Base-by-base conservation (phyloP, 2,113 vertebrate species). In the Gymnogyps californianus region DNA sequence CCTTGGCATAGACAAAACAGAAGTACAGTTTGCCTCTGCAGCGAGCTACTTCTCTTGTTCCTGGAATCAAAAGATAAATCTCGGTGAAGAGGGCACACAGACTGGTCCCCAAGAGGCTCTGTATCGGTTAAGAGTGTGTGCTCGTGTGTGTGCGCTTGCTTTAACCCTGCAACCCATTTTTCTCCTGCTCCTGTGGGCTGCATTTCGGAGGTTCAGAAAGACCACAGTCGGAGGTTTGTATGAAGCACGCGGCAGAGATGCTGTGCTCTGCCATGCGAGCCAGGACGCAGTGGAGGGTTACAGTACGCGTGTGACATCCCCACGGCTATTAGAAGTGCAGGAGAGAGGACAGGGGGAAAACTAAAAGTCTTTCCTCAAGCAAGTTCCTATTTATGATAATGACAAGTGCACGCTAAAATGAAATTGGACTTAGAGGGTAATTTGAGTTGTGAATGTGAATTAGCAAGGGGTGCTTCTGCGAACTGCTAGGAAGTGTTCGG, bases 81-180 rank as follows among this genome's bases (percentile, higher is more conserved):
- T 25, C 18, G 6, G 31, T 5, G 61, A 5, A 15, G 80, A 57
- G 75, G 49, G 46, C 57, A 26, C 24, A 2, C 28, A 16, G 29
- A 1, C 74, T 29, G 42, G 16, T 58, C 36, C 72, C 42, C 51
- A 1, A 1, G 69, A 72, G 78, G 62, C 47, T 64, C 31, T 14
- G 32, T 16, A 7, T 1, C 3, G 3, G 29, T 20, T 13, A 3
- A 10, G 52, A 15, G 21, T 1, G 32, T 29, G 57, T 51, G 62
- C n/a, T 54, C 2, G 1, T 21, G 9, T 16, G 52, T 6, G 10
- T 11, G 31, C 1, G 2, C 32, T 11, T 1, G 9, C 51, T 29
- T 24, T 21, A n/a, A 19, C 22, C 52, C 71, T 9, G 22, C 40
- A 59, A 1, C 24, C 34, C 1, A 0, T 7, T 36, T 16, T 19